Conservation (phyloP, 2,888 invertebrate species). For the Myopa testacea region DNA sequence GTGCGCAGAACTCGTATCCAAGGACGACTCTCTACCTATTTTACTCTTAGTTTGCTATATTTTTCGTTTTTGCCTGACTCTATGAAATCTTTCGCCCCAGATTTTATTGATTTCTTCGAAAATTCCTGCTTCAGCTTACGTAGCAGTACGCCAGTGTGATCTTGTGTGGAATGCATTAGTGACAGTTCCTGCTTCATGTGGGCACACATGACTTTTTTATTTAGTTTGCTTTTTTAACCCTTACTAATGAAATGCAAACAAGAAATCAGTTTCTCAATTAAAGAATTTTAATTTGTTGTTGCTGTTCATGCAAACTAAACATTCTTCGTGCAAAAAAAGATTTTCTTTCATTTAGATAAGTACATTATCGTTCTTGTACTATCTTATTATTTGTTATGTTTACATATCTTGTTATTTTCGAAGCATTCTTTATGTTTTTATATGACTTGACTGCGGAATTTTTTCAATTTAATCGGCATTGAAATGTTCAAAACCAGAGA, state of each 20-base stretch:
- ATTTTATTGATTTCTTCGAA: conserved; percentile 63
- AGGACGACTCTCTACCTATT: neutral
- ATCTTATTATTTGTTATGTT: too few species aligned
- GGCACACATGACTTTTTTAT: conserved; percentile 26
- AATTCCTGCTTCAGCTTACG: neutral
- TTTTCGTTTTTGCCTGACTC: neutral
- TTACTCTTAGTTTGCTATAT: neutral
- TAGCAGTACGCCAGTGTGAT: conserved; percentile 18
- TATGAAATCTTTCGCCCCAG: conserved; percentile 62
- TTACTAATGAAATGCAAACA: neutral
- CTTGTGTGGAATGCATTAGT: conserved; percentile 37
- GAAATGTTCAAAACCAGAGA: too few species aligned
- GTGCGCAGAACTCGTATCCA: conserved; percentile 7
- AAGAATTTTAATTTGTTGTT: too few species aligned
- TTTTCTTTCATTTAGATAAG: too few species aligned
- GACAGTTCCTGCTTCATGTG: conserved; percentile 49
- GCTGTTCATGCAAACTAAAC: too few species aligned
- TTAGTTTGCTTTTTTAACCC: conserved; percentile 16
- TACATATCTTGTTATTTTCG: too few species aligned
- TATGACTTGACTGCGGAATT: too few species aligned
- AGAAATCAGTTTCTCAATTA: neutral
- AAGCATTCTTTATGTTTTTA: too few species aligned
- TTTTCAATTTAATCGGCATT: too few species aligned
- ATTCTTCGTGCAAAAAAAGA: too few species aligned
- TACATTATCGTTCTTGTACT: too few species aligned